Base-by-base conservation (phyloP, 2,888 invertebrate genomes). In the Drosophila pseudotakahashii region DNA sequence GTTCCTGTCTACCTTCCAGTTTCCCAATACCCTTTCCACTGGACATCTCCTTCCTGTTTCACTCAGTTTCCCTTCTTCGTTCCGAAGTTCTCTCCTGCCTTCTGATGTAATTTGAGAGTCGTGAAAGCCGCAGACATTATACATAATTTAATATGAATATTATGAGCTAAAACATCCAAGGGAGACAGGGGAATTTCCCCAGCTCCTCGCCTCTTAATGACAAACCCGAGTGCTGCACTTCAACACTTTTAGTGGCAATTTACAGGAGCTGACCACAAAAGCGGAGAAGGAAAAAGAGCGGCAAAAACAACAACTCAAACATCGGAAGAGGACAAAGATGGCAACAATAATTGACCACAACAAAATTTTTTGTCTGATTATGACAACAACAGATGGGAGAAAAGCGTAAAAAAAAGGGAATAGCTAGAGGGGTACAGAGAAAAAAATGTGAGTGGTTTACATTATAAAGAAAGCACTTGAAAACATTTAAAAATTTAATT, bases 161-260 rank as follows among this genome's bases (percentile, higher is more conserved):
- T 81, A 81, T 79, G 75, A 60, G 42, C 60, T 44, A 84, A 81
- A 41, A 59, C 55, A 57, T n/a, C 36, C n/a, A 16, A 45, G 26
- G 41, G 26, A n/a, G 23, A 7, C 23, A 13, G 60, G 14, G 44
- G 11, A 59, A 23, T 39, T 37, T 42, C 50, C 37, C 47, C 14
- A n/a, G 7, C 41, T 51, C 23, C 50, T 52, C 51, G 16, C 42
- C 68, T 26, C 78, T 69, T 88, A 88, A 84, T 86, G 86, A 81
- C 82, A 78, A 80, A 75, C 44, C 70, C 72, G 75, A 88, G 81
- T 77, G 84, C 83, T 77, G 75, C 81, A 77, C 75, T 84, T 81
- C 87, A 88, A 88, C 85, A 81, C 85, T 86, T 82, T 88, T 86
- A 88, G 78, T 84, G 87, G 89, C 84, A 88, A 86, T 88, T 88